Evolutionary conservation across 2,113 vertebrate species (phyloP).

Genomic region (Zeus faber): DNA sequence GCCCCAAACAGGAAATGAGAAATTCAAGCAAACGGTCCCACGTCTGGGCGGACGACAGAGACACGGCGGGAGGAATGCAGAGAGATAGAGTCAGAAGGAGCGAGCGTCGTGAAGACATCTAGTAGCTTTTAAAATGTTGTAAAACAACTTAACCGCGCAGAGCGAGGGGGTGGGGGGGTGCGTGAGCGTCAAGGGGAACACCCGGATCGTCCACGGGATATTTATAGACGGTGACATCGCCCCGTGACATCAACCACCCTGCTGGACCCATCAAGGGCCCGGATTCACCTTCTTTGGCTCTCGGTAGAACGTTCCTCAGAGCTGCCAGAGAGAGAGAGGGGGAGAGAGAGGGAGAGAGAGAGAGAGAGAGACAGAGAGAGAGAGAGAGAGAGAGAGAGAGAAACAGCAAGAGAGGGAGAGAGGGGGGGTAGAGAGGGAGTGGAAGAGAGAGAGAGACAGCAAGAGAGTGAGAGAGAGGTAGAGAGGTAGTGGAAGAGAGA

Average conservation of each 20-base stretch:
- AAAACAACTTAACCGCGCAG: slow-evolving; percentile 15
- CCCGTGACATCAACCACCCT: slow-evolving; percentile 30
- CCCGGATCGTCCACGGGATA: slow-evolving; percentile 2
- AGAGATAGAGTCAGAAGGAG: slow-evolving; percentile 14
- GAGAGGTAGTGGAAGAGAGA: too few species aligned
- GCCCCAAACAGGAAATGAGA: slow-evolving; percentile 79
- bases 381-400: neutral
- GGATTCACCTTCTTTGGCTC: too few species aligned
- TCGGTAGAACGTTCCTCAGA: too few species aligned
- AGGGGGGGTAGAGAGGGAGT: neutral
- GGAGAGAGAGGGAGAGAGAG: neutral
- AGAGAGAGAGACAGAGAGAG: neutral
- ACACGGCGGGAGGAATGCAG: slow-evolving; percentile 29
- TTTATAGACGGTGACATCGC: slow-evolving; percentile 35
- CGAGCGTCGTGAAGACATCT: slow-evolving; percentile 1
- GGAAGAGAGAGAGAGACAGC: neutral
- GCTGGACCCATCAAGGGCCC: too few species aligned
- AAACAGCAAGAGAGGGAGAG: too few species aligned
- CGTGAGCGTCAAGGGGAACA: slow-evolving; percentile 16
- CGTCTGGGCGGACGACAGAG: slow-evolving; percentile 45
- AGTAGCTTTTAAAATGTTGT: slow-evolving; percentile 30
- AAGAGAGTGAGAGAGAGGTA: neutral
- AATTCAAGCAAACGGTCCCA: slow-evolving; percentile 61
- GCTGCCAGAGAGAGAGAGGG: too few species aligned
- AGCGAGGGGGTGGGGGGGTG: neutral